Percentiles rank a stretch among this genome's conserved stretches.
phyloP scores from a whole-genome alignment of 2,888 invertebrate genomes.

The Ophioninae sp. region DNA sequence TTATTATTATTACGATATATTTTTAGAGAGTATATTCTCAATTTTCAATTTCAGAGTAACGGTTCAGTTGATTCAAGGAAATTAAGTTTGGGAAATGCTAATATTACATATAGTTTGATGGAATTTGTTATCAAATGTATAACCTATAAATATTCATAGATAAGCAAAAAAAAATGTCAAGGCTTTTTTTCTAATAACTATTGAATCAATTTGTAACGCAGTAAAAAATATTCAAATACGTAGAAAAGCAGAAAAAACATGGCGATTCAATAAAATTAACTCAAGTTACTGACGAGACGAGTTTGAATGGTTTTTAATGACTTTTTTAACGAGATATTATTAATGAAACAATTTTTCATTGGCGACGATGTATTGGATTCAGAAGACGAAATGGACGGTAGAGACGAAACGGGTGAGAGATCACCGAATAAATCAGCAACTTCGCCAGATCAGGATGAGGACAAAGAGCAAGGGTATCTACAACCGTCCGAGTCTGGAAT shows the following conservation, averaged over 20 bases:
- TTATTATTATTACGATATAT: too few relatives aligned
- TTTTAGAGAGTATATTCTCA: too few relatives aligned
- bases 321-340: not conserved
- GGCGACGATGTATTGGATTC: not conserved
- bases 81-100: too few relatives aligned
- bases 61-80: too few relatives aligned
- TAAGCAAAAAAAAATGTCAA: not conserved
- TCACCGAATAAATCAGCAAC: conserved; percentile 58
- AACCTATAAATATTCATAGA: not conserved
- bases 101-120: not conserved
- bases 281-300: not conserved
- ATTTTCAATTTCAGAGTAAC: too few relatives aligned
- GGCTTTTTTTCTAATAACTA: not conserved
- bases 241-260: not conserved
- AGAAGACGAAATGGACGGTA: conserved; percentile 59
- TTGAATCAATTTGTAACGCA: not conserved
- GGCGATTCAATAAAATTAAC: not conserved
- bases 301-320: not conserved
- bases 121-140: not conserved
- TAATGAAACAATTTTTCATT: not conserved
- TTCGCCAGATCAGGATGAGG: conserved; percentile 53
- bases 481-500: conserved; percentile 53
- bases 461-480: conserved; percentile 57
- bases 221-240: not conserved
- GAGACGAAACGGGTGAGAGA: conserved; percentile 56